A percentile compares a stretch with the other conserved stretches of the same genome.
phyloP scores from a whole-genome alignment of 2,113 vertebrate genomes.

The Saimiri boliviensis region DNA sequence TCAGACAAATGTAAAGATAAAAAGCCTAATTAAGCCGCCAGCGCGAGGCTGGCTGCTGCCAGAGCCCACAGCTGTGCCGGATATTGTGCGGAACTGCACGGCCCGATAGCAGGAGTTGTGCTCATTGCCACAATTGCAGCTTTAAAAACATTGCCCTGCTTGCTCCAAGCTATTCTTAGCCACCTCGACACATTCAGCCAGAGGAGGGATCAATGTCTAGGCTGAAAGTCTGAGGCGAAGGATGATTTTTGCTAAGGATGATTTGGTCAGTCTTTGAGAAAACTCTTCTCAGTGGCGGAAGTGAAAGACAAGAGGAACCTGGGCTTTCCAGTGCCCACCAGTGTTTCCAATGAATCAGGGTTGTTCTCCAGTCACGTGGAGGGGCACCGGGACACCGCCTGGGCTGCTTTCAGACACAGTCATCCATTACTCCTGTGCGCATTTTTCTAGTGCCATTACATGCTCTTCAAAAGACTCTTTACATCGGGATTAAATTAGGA shows the following conservation, averaged over 20 bases:
- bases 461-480: constrained; percentile 64
- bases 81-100: constrained; percentile 63
- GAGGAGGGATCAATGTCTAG: fast-evolving
- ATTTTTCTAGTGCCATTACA: constrained; percentile 39
- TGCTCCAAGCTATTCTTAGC: constrained; percentile 38
- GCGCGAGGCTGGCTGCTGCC: constrained; percentile 83
- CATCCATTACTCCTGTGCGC: background rate
- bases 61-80: constrained; percentile 88
- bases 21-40: constrained; percentile 91
- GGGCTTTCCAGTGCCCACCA: background rate
- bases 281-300: background rate
- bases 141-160: background rate
- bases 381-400: fast-evolving
- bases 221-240: background rate
- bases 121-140: constrained; percentile 4
- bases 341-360: background rate
- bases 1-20: constrained; percentile 89
- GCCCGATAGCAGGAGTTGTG: constrained; percentile 60
- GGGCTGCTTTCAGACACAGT: background rate
- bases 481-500: constrained; percentile 74
- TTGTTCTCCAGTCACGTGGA: background rate
- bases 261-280: background rate
- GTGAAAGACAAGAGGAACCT: background rate
- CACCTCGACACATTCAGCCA: background rate
- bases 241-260: background rate